Conservation (phyloP, 2,888 invertebrate genomes). For the Sphinx pinastri region DNA sequence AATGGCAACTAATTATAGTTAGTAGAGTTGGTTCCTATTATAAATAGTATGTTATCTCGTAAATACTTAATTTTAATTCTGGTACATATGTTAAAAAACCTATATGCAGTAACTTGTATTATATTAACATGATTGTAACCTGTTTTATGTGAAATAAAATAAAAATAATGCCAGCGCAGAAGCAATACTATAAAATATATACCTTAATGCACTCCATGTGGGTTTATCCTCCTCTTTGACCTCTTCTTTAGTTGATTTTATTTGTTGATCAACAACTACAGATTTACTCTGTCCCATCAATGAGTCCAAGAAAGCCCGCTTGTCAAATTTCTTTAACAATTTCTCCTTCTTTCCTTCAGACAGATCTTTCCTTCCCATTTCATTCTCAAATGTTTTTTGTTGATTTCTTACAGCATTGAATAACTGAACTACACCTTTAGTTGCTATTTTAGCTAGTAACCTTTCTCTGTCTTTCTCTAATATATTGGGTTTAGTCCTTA, state of each 20-base stretch:
- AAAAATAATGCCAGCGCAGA: no score
- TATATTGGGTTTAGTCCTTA: conserved; percentile 90
- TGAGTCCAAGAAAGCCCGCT: conserved; percentile 90
- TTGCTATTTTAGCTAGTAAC: conserved; percentile 91
- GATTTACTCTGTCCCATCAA: conserved; percentile 89
- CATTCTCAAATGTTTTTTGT: conserved; percentile 89
- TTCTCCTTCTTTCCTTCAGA: conserved; percentile 91
- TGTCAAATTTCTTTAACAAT: conserved; percentile 89
- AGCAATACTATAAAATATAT: background rate
- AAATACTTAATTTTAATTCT: no score
- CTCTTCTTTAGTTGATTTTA: conserved; percentile 67
- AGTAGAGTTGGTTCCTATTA: no score
- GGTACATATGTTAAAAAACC: no score
- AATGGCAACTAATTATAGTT: no score
- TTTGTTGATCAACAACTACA: conserved; percentile 75
- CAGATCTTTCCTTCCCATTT: conserved; percentile 88
- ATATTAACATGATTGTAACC: background rate
- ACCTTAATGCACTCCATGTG: conserved; percentile 86
- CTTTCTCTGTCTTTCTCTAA: conserved; percentile 91
- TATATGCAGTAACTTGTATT: background rate
- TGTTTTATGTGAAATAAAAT: no score
- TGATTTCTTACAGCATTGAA: conserved; percentile 96
- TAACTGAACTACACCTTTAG: conserved; percentile 95
- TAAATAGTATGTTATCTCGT: no score
- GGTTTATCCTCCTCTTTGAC: conserved; percentile 65